Base-by-base conservation (phyloP, 2,113 vertebrate species). In the Elanoides forficatus region DNA sequence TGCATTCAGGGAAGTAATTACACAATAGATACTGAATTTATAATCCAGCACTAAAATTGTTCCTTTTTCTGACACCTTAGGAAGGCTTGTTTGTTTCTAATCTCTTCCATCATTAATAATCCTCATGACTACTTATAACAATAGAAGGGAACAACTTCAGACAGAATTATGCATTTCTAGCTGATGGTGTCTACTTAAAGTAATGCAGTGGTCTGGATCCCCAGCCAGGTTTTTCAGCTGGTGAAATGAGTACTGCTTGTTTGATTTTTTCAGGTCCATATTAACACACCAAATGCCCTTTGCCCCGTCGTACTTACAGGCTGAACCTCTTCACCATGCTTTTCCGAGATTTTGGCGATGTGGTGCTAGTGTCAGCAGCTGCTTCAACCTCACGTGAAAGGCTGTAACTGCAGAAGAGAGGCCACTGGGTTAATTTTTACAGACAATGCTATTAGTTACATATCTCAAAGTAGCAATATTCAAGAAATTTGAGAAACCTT, bases 281-380 rank as follows among this genome's bases (percentile, higher is more conserved):
- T 15, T 55, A 65, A 52, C 48, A 48, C 47, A 36, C 15, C 34
- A 50, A 34, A 25, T 2, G 7, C 32, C 34, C 47, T 22, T 26
- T 53, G 40, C 18, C 65, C 70, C 23, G 4, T 3, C 1, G 3
- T 48, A 99, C 99, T 99, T 96, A 99, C 99, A 99, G 98, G 97
- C 99, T 99, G 60, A 99, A 98, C 50, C 99, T 99, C 97, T 99
- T 99, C 98, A 99, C 99, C 99, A 99, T 98, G 97, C 99, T 99
- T 71, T 99, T 99, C 86, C 98, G 98, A 29, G 99, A 98, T 91
- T 99, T 99, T 4, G 99, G 99, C 0, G 98, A 99, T 0, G 99
- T 98, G 38, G 99, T 96, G 27, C 98, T 99, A 86, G 98, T 91
- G 29, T 99, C 99, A 1, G 98, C 98, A 2, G 98, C 93, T 10